Evolutionary conservation across 1,140 invertebrate genomes (phyloP).

Genomic region (Tetraneura akinire): DNA sequence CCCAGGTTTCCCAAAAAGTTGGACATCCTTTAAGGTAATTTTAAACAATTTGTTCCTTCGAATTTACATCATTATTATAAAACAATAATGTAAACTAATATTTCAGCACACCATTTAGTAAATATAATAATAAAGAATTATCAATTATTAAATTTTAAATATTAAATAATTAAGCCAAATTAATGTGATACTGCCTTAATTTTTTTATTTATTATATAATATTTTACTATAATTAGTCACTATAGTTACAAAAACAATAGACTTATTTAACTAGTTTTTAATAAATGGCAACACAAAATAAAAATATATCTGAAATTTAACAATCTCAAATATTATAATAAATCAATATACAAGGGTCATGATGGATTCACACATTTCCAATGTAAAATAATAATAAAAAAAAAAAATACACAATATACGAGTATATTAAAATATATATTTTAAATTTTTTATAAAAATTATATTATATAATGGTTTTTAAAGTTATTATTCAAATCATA

Average conservation of each 20-base stretch:
- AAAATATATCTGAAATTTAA: neutral
- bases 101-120: slow-evolving; percentile 18
- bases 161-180: slow-evolving; percentile 33
- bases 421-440: too few relatives aligned
- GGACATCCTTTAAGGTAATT: neutral
- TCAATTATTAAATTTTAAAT: too few relatives aligned
- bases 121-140: slow-evolving; percentile 18
- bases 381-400: too few relatives aligned
- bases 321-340: neutral
- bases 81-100: slow-evolving; percentile 7
- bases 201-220: slow-evolving; percentile 33
- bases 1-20: too few relatives aligned
- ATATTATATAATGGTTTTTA: too few relatives aligned
- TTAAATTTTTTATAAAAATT: too few relatives aligned
- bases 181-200: slow-evolving; percentile 42
- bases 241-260: neutral
- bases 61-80: neutral
- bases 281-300: neutral
- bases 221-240: slow-evolving; percentile 20
- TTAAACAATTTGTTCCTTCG: neutral
- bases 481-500: too few relatives aligned
- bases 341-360: too few relatives aligned
- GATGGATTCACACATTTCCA: too few relatives aligned
- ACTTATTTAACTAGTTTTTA: neutral
- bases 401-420: too few relatives aligned